Percentiles rank a stretch among this genome's conserved stretches.
These are phyloP conservation scores for Parnassius smintheus DNA, from an alignment of 2,888 invertebrate species.

Conservation along the genomic window DNA sequence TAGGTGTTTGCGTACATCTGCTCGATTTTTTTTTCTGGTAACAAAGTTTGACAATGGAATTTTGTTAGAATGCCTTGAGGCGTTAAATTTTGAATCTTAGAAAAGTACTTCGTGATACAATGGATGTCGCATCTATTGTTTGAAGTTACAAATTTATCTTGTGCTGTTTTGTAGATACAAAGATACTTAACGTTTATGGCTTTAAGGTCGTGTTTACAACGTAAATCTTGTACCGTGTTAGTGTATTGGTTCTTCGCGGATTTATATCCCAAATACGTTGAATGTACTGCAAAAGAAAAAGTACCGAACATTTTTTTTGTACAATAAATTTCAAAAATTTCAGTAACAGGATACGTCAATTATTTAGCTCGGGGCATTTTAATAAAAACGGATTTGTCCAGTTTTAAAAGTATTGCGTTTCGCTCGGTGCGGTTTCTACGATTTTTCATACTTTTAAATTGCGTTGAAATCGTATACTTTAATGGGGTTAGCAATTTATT, in stretches of 20 bases:
- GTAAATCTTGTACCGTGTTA: neutral
- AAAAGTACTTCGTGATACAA: slow-evolving; percentile 39
- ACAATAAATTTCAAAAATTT: slow-evolving; percentile 30
- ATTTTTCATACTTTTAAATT: slow-evolving; percentile 36
- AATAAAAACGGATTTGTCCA: slow-evolving; percentile 31
- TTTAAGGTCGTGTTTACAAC: slow-evolving; percentile 8
- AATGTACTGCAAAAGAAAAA: slow-evolving; percentile 27
- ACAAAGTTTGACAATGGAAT: slow-evolving; percentile 43
- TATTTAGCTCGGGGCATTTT: slow-evolving; percentile 36
- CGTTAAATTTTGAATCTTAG: slow-evolving; percentile 65
- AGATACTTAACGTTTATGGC: neutral
- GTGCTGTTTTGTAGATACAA: neutral
- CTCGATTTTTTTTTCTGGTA: slow-evolving; percentile 44
- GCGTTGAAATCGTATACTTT: slow-evolving; percentile 36
- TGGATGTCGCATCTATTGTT: slow-evolving; percentile 46
- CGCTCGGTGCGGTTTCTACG: slow-evolving; percentile 25
- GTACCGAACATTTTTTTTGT: slow-evolving; percentile 26
- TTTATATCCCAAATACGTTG: slow-evolving; percentile 27
- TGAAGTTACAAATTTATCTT: slow-evolving; percentile 17
- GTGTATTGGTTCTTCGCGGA: neutral
- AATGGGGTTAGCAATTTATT: slow-evolving; percentile 30
- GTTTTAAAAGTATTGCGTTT: slow-evolving; percentile 32
- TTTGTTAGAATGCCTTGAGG: slow-evolving; percentile 47
- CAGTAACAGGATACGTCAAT: slow-evolving; percentile 50
- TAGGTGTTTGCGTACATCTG: slow-evolving; percentile 62